phyloP scores from a whole-genome alignment of 2,888 invertebrate species.

The Cantharis lateralis region DNA sequence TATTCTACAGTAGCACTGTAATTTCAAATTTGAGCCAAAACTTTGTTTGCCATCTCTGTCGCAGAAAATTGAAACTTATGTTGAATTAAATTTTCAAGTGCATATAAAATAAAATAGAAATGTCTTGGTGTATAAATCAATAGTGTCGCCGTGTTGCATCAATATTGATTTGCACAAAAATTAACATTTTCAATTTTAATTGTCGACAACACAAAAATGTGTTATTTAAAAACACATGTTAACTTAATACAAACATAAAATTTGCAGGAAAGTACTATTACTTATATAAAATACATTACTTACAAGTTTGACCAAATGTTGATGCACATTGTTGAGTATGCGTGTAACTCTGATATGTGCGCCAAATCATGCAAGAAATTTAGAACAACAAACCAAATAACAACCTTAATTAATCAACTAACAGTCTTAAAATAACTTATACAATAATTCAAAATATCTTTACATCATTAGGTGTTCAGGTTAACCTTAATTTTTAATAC shows the following conservation, averaged over 20 bases:
- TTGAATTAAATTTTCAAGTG: conserved; percentile 12
- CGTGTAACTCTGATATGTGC: conserved; percentile 6
- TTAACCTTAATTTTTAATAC: conserved; percentile 23
- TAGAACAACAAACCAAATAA: conserved; percentile 29
- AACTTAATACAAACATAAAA: conserved; percentile 39
- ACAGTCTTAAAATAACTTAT: conserved; percentile 56
- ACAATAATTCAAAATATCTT: conserved; percentile 51
- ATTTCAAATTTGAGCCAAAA: neutral
- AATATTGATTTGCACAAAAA: conserved; percentile 51
- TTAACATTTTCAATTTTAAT: conserved; percentile 47
- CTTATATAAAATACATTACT: conserved; percentile 38
- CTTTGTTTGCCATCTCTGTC: conserved; percentile 24
- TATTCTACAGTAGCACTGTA: neutral
- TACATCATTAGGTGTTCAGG: conserved; percentile 49
- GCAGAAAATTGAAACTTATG: neutral
- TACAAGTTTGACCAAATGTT: conserved; percentile 11
- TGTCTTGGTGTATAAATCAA: conserved; percentile 48
- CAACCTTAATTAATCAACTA: conserved; percentile 50
- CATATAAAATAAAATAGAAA: conserved; percentile 42
- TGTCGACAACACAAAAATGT: conserved; percentile 43
- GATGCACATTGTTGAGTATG: neutral
- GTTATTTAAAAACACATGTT: conserved; percentile 44
- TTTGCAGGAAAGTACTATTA: conserved; percentile 37
- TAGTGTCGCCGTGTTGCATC: conserved; percentile 27
- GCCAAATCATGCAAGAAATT: conserved; percentile 24